Evolutionary conservation across 2,113 vertebrate genomes (phyloP), one percentile per base, ranked within the genome.

Genomic region (Cynocephalus volans): DNA sequence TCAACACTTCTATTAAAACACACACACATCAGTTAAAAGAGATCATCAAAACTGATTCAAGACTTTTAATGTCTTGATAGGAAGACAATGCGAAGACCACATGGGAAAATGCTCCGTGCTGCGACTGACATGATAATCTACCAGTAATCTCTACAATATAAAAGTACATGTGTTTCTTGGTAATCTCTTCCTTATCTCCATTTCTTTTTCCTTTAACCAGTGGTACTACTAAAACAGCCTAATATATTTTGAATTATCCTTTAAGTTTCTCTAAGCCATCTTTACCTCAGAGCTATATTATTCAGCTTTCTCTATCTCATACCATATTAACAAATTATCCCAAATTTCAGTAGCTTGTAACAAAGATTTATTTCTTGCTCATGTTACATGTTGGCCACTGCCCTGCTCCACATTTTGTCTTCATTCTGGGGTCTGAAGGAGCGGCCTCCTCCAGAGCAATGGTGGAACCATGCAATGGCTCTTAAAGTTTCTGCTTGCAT

Each of bases 21-120:
- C 84, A 93, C 90, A 14, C 90, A 52, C 5, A 31, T 31, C 45
- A 76, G 50, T 60, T 60, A 91, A 75, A 58, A 90, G 1, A 84
- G 97, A 85, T 84, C 95, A 93, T 75, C 79, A 97, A 97, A 97
- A 88, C 3, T 33, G 81, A 96, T 56, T 77, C 0, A 33, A 94
- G 80, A 45, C 13, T 56, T 79, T 58, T 24, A 87, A 15, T 84
- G 26, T 97, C 14, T 15, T 54, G 26, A 69, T 48, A 96, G 4
- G 15, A 82, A 70, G 90, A 91, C 1, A 48, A 67, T 5, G 64
- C 14, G 41, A 80, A 41, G 50, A 65, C 45, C 5, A 15, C 4
- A n/a, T 31, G 17, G 81, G 24, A 83, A 83, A 97, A 97, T 10
- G 69, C 2, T 41, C 33, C 36, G 50, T 24, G 64, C 52, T 67